Conservation (phyloP, 2,888 invertebrate species). For the Tupiocoris notatus region DNA sequence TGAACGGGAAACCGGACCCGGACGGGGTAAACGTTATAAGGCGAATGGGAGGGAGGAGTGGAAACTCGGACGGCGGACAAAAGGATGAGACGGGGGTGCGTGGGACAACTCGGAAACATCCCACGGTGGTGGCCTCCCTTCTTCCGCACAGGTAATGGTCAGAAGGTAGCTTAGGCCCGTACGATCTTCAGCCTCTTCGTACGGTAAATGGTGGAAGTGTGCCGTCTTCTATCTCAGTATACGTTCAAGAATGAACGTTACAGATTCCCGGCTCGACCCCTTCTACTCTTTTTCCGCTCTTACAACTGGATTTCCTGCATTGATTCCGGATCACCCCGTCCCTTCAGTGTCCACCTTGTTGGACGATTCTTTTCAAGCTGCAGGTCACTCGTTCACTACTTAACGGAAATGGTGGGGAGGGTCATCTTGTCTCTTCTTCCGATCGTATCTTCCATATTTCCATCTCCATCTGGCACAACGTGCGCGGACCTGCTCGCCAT, state of each 20-base stretch:
- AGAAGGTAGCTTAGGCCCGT: slow-evolving; percentile 6
- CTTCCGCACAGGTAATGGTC: background rate
- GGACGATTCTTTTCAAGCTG: background rate
- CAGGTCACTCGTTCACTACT: slow-evolving; percentile 37
- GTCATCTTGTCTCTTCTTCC: slow-evolving; percentile 5
- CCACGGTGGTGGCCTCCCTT: slow-evolving; percentile 25
- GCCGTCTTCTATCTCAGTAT: background rate
- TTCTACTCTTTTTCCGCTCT: slow-evolving; percentile 6
- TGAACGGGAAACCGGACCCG: slow-evolving; percentile 38
- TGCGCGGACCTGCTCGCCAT: background rate
- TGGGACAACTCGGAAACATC: slow-evolving; percentile 38
- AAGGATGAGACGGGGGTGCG: slow-evolving; percentile 39
- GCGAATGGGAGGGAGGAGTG: background rate
- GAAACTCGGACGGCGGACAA: slow-evolving; percentile 10
- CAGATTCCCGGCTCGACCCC: background rate
- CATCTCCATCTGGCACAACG: background rate
- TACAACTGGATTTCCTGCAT: slow-evolving; percentile 40
- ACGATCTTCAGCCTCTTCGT: slow-evolving; percentile 14
- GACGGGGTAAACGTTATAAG: slow-evolving; percentile 6
- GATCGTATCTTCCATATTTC: slow-evolving; percentile 24
- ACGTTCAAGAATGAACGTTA: slow-evolving; percentile 14
- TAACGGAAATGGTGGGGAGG: slow-evolving; percentile 39
- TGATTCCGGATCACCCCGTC: slow-evolving; percentile 10
- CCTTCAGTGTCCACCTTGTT: too few relatives aligned
- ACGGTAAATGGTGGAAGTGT: background rate